Percentiles rank a stretch among this genome's conserved stretches.
Evolutionary conservation across 2,113 vertebrate species (phyloP).

Genomic region (Neoarius graeffei): DNA sequence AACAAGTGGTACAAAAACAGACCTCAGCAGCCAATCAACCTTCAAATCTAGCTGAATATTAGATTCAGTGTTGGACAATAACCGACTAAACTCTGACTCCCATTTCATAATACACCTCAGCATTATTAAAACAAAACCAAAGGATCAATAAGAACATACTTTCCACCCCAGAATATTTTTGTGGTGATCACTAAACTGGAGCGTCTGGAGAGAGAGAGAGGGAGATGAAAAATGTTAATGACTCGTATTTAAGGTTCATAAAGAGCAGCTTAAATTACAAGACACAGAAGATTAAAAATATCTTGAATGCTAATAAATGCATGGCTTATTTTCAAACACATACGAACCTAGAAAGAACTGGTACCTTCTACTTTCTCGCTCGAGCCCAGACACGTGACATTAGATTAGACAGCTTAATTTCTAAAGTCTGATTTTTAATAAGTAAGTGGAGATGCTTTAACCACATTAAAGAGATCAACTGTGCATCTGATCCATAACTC

Average conservation of each 20-base stretch:
- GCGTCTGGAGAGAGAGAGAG: slow-evolving; percentile 72
- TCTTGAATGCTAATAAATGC: slow-evolving; percentile 21
- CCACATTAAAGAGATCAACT: slow-evolving; percentile 19
- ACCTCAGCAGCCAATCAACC: not conserved
- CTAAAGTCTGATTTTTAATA: slow-evolving; percentile 18
- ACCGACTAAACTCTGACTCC: not conserved
- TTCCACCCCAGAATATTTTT: slow-evolving; percentile 99
- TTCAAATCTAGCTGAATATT: no score
- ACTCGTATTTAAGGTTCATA: not conserved
- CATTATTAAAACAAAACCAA: not conserved
- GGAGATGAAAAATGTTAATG: not conserved
- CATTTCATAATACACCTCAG: not conserved
- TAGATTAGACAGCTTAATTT: not conserved
- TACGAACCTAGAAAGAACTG: slow-evolving; percentile 13
- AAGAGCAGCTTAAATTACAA: slow-evolving; percentile 18
- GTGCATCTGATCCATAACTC: slow-evolving; percentile 59
- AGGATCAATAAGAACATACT: slow-evolving; percentile 79
- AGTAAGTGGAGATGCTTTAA: not conserved
- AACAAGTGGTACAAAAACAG: not conserved
- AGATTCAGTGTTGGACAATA: not conserved
- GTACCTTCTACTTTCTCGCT: slow-evolving; percentile 22
- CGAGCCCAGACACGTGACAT: not conserved
- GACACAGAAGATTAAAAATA: not conserved
- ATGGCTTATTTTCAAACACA: slow-evolving; percentile 16
- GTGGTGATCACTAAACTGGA: slow-evolving; percentile 98